A percentile compares a stretch with the other conserved stretches of the same genome.
phyloP scores from a whole-genome alignment of 2,888 invertebrate species.

The Watsonalla cultraria region DNA sequence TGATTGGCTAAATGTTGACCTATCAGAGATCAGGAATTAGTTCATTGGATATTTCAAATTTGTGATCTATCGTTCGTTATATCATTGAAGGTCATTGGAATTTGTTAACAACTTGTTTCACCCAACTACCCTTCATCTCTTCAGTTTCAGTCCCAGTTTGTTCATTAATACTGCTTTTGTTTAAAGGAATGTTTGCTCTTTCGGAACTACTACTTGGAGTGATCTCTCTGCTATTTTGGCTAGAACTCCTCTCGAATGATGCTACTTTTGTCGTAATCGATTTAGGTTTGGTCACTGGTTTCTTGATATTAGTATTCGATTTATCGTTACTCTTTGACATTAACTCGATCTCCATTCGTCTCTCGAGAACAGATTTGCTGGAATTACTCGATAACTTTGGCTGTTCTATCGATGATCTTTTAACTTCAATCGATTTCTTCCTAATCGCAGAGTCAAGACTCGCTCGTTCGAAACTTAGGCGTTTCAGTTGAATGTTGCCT shows the following conservation, averaged over 20 bases:
- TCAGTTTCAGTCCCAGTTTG: constrained; percentile 27
- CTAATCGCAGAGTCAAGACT: constrained; percentile 69
- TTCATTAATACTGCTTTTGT: constrained; percentile 36
- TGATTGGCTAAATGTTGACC: background rate
- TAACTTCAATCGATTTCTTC: constrained; percentile 41
- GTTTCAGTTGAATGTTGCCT: constrained; percentile 65
- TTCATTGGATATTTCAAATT: background rate
- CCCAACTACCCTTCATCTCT: constrained; percentile 81
- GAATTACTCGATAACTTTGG: constrained; percentile 37
- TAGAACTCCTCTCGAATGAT: constrained; percentile 52
- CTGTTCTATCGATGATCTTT: constrained; percentile 45
- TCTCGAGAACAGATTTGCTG: constrained; percentile 66
- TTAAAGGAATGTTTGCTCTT: constrained; percentile 35
- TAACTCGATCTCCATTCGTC: constrained; percentile 68
- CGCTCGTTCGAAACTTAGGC: constrained; percentile 69
- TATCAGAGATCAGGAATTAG: background rate
- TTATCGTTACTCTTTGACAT: constrained; percentile 48
- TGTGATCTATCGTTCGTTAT: background rate
- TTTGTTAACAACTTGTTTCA: constrained; percentile 85
- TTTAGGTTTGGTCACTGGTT: constrained; percentile 54
- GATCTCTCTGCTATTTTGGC: constrained; percentile 29
- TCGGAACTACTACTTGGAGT: constrained; percentile 34
- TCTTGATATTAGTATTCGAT: constrained; percentile 38
- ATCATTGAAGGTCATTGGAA: constrained; percentile 74
- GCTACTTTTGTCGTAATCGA: constrained; percentile 62